Evolutionary conservation across 2,888 invertebrate genomes (phyloP).

Genomic region (Polymixis lichenea): DNA sequence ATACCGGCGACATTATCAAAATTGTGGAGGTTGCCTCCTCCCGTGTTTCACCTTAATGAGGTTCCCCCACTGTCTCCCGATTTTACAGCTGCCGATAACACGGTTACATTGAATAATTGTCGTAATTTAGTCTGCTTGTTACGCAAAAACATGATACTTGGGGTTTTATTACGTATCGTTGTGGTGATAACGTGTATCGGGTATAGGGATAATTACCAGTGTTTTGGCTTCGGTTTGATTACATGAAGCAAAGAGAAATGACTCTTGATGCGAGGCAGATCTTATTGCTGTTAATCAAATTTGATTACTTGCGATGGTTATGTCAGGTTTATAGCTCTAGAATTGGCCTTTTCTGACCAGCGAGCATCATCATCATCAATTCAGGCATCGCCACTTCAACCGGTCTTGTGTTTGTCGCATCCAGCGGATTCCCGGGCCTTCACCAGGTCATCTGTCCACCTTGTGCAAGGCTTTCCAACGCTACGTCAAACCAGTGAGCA

Average conservation of each 20-base stretch:
- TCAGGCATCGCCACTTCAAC: no score
- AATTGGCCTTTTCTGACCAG: background rate
- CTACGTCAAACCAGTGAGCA: no score
- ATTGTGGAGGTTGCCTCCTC: constrained; percentile 64
- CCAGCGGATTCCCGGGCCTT: no score
- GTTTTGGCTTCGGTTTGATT: constrained; percentile 52
- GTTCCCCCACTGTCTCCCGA: constrained; percentile 78
- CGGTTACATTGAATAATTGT: constrained; percentile 89
- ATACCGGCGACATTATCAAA: constrained; percentile 68
- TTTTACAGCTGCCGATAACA: constrained; percentile 89
- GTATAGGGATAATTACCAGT: constrained; percentile 64
- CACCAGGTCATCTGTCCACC: no score
- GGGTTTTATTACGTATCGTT: constrained; percentile 83
- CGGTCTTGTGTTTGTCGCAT: no score
- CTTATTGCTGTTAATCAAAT: background rate
- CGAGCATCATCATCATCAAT: background rate
- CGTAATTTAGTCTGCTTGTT: constrained; percentile 88
- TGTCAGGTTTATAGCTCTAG: no score
- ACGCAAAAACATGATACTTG: constrained; percentile 84
- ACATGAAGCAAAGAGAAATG: constrained; percentile 12
- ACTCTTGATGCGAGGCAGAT: background rate
- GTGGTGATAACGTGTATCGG: constrained; percentile 75
- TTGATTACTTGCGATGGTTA: background rate
- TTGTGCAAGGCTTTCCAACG: no score
- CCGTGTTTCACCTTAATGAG: constrained; percentile 83